phyloP scores from a whole-genome alignment of 2,888 invertebrate genomes.

The Netelia virgata region DNA sequence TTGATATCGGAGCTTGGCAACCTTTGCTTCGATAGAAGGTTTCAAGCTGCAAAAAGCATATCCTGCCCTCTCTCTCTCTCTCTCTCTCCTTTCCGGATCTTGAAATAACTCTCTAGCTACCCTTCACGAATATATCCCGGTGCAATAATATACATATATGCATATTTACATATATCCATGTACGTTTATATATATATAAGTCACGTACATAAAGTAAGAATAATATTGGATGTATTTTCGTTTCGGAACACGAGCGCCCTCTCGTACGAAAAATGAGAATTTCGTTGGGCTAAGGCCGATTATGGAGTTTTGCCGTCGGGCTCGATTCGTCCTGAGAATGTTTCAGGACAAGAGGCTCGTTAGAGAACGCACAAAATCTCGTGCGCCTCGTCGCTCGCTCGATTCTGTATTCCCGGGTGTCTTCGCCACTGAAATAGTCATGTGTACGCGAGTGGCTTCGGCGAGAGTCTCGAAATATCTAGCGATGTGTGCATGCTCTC shows the following conservation, averaged over 20 bases:
- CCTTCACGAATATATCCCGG: background rate
- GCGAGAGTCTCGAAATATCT: constrained; percentile 40
- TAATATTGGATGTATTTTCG: constrained; percentile 10
- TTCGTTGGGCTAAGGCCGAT: constrained; percentile 36
- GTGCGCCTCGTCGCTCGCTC: constrained; percentile 20
- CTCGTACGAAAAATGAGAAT: background rate
- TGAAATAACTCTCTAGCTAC: constrained; percentile 7
- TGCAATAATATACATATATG: constrained; percentile 2
- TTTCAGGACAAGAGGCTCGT: constrained; percentile 1
- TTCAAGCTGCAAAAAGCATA: constrained; percentile 13
- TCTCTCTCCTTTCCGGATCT: constrained; percentile 18
- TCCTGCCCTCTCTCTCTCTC: background rate
- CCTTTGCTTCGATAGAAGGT: constrained; percentile 31
- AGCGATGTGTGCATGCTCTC: background rate
- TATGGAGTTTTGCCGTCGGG: constrained; percentile 21
- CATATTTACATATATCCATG: background rate
- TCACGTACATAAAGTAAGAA: background rate
- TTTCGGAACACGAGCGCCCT: constrained; percentile 10
- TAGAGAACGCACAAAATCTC: background rate
- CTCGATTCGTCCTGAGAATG: constrained; percentile 20
- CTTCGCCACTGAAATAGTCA: constrained; percentile 54
- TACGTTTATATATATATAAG: background rate
- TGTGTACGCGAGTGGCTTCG: constrained; percentile 45
- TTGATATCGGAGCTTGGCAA: constrained; percentile 63
- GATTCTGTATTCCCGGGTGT: constrained; percentile 21